Conservation (phyloP, 1,140 invertebrate species). For the Elysia chlorotica region DNA sequence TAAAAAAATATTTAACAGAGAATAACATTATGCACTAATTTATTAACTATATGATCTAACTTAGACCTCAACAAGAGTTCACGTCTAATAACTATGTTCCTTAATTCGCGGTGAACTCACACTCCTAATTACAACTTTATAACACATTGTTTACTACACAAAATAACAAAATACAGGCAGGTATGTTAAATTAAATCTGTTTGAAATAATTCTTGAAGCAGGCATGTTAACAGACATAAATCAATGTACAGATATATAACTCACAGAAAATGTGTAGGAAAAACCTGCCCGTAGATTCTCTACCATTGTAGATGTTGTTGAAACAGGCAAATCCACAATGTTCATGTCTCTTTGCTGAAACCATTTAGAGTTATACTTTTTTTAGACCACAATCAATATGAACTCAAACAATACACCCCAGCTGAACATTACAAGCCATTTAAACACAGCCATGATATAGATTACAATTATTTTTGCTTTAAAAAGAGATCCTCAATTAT, state of each 20-base stretch:
- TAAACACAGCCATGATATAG: not conserved
- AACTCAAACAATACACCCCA: too few species aligned
- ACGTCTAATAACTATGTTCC: not conserved
- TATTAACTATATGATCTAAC: too few species aligned
- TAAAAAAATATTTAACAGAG: too few species aligned
- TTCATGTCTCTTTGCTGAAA: not conserved
- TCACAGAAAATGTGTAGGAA: slow-evolving; percentile 37
- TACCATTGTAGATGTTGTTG: not conserved
- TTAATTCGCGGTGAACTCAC: not conserved
- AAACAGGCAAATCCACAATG: not conserved
- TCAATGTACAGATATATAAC: not conserved
- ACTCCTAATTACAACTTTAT: not conserved
- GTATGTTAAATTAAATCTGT: not conserved
- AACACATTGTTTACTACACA: not conserved
- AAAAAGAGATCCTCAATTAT: too few species aligned
- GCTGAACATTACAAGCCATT: not conserved
- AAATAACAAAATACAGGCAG: not conserved
- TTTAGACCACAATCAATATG: not conserved
- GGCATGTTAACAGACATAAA: too few species aligned
- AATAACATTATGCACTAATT: too few species aligned
- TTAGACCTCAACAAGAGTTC: too few species aligned
- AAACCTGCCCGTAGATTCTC: slow-evolving; percentile 35
- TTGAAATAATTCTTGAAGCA: too few species aligned
- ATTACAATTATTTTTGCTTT: not conserved
- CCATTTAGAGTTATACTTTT: not conserved